Percentiles rank a stretch among this genome's conserved stretches.
These are phyloP conservation scores for Hedychridium roseum DNA, from an alignment of 2,888 invertebrate species.

Conservation along the genomic window DNA sequence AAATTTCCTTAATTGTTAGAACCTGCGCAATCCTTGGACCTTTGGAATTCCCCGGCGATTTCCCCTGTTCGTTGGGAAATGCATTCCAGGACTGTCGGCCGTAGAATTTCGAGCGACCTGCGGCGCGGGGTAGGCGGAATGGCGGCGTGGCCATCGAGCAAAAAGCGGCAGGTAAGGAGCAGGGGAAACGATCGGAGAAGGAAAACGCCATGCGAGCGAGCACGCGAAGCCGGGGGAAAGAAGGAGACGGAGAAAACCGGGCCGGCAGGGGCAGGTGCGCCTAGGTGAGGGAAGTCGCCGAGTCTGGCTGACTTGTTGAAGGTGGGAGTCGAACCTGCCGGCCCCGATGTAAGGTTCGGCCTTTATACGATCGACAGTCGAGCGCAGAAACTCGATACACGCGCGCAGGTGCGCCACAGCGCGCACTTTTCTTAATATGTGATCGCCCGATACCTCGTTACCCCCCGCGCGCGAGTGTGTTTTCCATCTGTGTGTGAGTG, in stretches of 20 bases:
- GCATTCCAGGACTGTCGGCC: too few relatives aligned
- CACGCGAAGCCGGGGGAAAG: conserved; percentile 8
- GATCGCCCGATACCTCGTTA: too few relatives aligned
- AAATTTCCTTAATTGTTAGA: too few relatives aligned
- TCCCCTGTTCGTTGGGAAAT: too few relatives aligned
- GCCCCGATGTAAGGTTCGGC: conserved; percentile 29
- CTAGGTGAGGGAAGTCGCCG: conserved; percentile 20
- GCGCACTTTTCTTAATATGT: conserved; percentile 15
- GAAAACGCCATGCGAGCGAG: conserved; percentile 21
- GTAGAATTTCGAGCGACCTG: too few relatives aligned
- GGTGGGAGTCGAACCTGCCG: conserved; percentile 51
- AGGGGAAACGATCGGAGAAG: conserved; percentile 5
- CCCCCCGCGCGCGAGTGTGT: conserved; percentile 7
- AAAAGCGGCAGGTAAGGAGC: neutral
- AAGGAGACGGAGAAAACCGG: conserved; percentile 4
- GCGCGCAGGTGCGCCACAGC: conserved; percentile 12
- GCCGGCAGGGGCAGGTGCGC: conserved; percentile 34
- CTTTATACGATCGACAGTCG: conserved; percentile 48
- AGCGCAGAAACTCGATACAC: conserved; percentile 44
- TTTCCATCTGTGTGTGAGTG: neutral
- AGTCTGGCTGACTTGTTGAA: conserved; percentile 37
- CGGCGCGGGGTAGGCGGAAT: too few relatives aligned
- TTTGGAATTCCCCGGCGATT: too few relatives aligned
- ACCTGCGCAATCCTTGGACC: too few relatives aligned
- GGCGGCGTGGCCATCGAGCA: too few relatives aligned